A percentile compares a stretch with the other conserved stretches of the same genome.
phyloP scores from a whole-genome alignment of 2,113 vertebrate species.

The Pelmatolapia mariae region DNA sequence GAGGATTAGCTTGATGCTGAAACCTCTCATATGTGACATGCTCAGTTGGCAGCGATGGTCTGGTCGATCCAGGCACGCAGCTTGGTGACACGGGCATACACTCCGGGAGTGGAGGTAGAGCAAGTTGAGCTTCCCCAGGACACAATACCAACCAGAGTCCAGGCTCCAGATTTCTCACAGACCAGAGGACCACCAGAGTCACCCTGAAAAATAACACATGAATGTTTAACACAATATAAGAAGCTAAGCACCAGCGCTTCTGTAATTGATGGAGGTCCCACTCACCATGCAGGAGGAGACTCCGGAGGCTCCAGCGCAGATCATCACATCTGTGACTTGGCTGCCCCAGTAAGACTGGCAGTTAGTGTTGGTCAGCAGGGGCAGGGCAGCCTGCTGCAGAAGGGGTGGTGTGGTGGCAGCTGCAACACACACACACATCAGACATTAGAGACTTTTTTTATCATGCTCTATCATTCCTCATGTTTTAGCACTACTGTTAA shows the following conservation, averaged over 20 bases:
- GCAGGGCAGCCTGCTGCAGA: slow-evolving; percentile 80
- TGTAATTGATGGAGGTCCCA: fast-evolving
- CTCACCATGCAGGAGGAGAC: slow-evolving; percentile 83
- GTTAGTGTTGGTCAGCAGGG: slow-evolving; percentile 71
- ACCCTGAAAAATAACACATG: no score
- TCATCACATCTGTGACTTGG: slow-evolving; percentile 71
- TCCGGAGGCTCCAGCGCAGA: slow-evolving; percentile 80
- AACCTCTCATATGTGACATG: no score
- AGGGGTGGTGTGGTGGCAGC: slow-evolving; percentile 67
- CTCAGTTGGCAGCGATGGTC: no score
- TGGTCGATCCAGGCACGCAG: no score
- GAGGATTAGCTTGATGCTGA: no score
- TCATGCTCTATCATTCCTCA: fast-evolving
- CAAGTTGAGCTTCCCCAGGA: no score
- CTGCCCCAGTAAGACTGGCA: slow-evolving; percentile 77
- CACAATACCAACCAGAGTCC: no score
- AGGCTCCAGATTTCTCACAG: no score
- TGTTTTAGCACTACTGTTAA: neutral
- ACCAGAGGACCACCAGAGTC: no score
- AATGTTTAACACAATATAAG: no score
- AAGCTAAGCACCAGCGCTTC: fast-evolving
- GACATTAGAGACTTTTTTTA: neutral
- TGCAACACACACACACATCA: slow-evolving; percentile 21
- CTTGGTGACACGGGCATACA: no score
- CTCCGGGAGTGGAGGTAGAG: no score